phyloP scores from a whole-genome alignment of 2,113 vertebrate species.

The Pachycephala philippinensis region DNA sequence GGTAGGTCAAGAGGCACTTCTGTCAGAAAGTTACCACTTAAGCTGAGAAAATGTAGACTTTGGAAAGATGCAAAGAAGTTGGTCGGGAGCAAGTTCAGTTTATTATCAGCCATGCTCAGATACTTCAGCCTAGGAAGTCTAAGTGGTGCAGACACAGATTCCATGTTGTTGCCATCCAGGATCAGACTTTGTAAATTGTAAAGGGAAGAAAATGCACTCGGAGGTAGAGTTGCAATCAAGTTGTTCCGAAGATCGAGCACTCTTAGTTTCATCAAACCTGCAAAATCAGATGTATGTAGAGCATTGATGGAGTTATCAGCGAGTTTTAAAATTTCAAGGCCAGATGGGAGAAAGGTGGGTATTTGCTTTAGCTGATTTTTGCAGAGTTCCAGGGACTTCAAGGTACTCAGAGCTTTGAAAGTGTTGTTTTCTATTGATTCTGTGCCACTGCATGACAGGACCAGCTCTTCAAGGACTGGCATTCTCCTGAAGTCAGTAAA shows the following conservation, averaged over 20 bases:
- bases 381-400: slow-evolving; percentile 78
- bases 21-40: slow-evolving; percentile 75
- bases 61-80: slow-evolving; percentile 70
- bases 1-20: slow-evolving; percentile 76
- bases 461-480: slow-evolving; percentile 76
- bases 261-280: slow-evolving; percentile 72
- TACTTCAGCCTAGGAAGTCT: slow-evolving; percentile 67
- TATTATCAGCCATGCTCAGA: slow-evolving; percentile 76
- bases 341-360: slow-evolving; percentile 70
- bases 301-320: slow-evolving; percentile 75
- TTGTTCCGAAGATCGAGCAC: slow-evolving; percentile 80
- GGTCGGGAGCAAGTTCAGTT: slow-evolving; percentile 61
- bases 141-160: slow-evolving; percentile 64
- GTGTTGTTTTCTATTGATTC: slow-evolving; percentile 75
- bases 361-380: slow-evolving; percentile 78
- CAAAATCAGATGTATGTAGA: slow-evolving; percentile 71
- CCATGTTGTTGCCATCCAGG: slow-evolving; percentile 76
- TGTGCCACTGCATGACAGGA: slow-evolving; percentile 76
- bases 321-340: slow-evolving; percentile 76
- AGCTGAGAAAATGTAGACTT: slow-evolving; percentile 72
- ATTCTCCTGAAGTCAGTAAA: slow-evolving; percentile 68
- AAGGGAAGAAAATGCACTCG: slow-evolving; percentile 60
- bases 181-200: slow-evolving; percentile 70
- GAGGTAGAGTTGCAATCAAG: slow-evolving; percentile 62
- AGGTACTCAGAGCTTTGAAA: slow-evolving; percentile 69